Base-by-base conservation (phyloP, 2,113 vertebrate species). In the Eulemur rufifrons region DNA sequence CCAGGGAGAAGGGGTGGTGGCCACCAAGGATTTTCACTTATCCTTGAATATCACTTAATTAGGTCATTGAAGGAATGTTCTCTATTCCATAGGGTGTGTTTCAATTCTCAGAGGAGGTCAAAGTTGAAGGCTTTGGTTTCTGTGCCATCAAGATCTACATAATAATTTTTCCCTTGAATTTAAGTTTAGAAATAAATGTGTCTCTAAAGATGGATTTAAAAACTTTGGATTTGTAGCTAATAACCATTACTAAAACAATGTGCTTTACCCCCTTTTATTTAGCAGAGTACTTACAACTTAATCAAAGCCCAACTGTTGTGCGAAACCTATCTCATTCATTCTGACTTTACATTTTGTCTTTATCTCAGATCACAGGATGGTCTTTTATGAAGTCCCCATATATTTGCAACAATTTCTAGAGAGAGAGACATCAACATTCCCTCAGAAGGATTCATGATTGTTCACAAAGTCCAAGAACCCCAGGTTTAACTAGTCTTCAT, bases 141-240 rank as follows among this genome's bases (percentile, higher is more conserved):
- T 89, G 39, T 89, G 15, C 34, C 74, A 10, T 66, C 45, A 80
- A 71, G 34, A 95, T 56, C 27, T 13, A 21, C 71, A 32, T 47
- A 32, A 34, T 77, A 25, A 52, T 56, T 54, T 29, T 69, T 39
- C 34, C 39, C 34, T 42, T 81, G 34, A 56, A 42, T 66, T 80
- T 59, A 80, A 81, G 34, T 59, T 92, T 56, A 80, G 68, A 84
- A 92, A 84, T 73, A 71, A 73, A n/a, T n/a, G 27, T 47, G 25
- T 64, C 54, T 92, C 78, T 37, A 80, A 92, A 80, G 63, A 59
- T 80, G 13, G 63, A 66, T 80, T 95, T 68, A 88, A 80, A 73
- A 81, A 39, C 27, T 92, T 95, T 89, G 45, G 32, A 56, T 73
- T 88, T 92, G 13, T 82, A 88, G 29, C 15, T 77, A 71, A 66